Percentiles rank a stretch among this genome's conserved stretches.
These are phyloP conservation scores for Proteles cristata DNA, from an alignment of 2,113 vertebrate species.

Conservation along the genomic window DNA sequence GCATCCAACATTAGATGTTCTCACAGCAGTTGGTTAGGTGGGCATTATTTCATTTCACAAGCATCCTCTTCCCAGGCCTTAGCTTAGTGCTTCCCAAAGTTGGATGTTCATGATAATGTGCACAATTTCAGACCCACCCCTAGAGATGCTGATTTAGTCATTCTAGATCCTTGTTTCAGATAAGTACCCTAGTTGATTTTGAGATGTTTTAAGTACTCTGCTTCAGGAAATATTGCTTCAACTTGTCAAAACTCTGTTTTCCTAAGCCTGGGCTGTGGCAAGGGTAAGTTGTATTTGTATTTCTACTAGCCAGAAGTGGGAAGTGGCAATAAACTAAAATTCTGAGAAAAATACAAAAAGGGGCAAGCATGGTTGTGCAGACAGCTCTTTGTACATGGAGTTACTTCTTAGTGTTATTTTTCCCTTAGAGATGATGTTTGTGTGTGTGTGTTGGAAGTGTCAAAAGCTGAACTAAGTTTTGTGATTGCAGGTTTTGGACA, in stretches of 20 bases:
- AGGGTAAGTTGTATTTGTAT: background rate
- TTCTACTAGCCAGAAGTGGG: background rate
- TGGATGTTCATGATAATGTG: background rate
- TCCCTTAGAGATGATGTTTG: background rate
- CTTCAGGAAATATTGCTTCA: background rate
- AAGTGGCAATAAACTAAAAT: background rate
- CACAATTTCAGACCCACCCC: background rate
- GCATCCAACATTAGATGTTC: background rate
- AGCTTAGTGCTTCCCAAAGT: background rate
- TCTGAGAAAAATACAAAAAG: background rate
- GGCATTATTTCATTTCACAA: background rate
- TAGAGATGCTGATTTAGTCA: background rate
- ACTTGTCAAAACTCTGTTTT: constrained; percentile 18
- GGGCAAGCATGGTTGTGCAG: background rate
- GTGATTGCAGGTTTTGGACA: background rate
- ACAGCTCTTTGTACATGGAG: background rate
- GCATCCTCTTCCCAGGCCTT: background rate
- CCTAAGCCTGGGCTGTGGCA: background rate
- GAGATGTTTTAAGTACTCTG: background rate
- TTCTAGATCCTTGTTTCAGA: background rate
- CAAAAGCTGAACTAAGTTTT: background rate
- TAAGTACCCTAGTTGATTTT: background rate
- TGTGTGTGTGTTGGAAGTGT: background rate
- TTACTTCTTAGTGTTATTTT: background rate
- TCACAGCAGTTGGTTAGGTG: background rate